Base-by-base conservation (phyloP, 2,888 invertebrate genomes). In the Helobdella robusta region DNA sequence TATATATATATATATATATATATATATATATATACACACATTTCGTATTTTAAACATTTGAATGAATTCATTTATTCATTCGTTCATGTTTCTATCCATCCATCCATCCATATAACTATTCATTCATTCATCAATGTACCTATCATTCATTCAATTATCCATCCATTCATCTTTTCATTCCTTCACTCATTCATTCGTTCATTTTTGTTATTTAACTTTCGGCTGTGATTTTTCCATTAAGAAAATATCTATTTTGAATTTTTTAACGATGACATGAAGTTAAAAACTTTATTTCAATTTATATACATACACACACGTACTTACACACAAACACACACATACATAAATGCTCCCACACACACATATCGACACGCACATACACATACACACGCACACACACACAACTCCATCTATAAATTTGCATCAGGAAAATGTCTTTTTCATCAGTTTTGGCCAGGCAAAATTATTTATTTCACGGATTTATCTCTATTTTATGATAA, bases 1-100 rank as follows among this genome's bases (percentile, higher is more conserved):
- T 61, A 30, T 58, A 25, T 65, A 35, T 40, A 8, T 25, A 35
- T 36, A 28, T 64, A 65, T 65, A 32, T 63, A 30, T 63, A 15
- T 54, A 25, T 63, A 18, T 63, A 25, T 54, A 20, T 63, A 52
- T 56, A n/a, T 63, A 32, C 20, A n/a, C 20, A 30, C 32, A 30
- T 56, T 20, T 56, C 20, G 54, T 25, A 40, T 35, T 64, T 40
- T 64, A 25, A 25, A 40, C 44, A 59, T 59, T 36, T 59, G 20
- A 58, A 25, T 59, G 36, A 44, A 28, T 64, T 6, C 30, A 64
- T 66, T 32, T 62, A 44, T 34, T 30, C 52, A 46, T 62, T 5
- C 44, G n/a, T 64, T 18, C 23, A 25, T 32, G n/a, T 34, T 30
- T 64, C 35, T 64, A 6, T 34, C 18, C 2, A 56, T 25, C 1